Conservation (phyloP, 35 echinoderm and acorn worm species). For the Apostichopus parvimensis region DNA sequence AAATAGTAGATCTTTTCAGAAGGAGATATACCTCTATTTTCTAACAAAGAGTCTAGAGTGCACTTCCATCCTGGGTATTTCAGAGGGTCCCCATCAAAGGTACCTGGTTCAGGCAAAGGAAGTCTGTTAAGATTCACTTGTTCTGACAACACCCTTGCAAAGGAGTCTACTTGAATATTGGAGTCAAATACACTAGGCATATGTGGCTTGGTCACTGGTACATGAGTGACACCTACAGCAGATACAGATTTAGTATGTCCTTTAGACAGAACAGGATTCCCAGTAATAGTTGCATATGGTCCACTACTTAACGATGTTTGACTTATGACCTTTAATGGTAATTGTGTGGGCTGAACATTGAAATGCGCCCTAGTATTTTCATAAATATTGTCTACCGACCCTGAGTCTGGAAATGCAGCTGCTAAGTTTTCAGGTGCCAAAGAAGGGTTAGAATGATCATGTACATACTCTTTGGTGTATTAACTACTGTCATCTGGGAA, state of each 20-base stretch:
- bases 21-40: slow-evolving; percentile 30
- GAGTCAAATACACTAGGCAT: background rate
- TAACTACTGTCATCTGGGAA: background rate
- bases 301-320: background rate
- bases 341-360: background rate
- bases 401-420: background rate
- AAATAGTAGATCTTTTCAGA: too few relatives aligned
- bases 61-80: too few relatives aligned
- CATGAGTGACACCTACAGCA: background rate
- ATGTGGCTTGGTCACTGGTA: background rate
- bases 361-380: background rate
- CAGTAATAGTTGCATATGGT: background rate
- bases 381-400: background rate
- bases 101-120: slow-evolving; percentile 29
- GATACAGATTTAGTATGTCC: background rate
- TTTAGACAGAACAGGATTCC: background rate
- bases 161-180: background rate
- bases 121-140: slow-evolving; percentile 2
- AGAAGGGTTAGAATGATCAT: background rate
- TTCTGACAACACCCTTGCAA: background rate
- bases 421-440: background rate
- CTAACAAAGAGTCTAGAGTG: too few relatives aligned
- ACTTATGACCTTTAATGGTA: background rate
- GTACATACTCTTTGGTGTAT: background rate
- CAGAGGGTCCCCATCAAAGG: slow-evolving; percentile 12